Percentiles rank a stretch among this genome's conserved stretches.
Evolutionary conservation across 2,113 vertebrate species (phyloP).

Genomic region (Oryzias melastigma): DNA sequence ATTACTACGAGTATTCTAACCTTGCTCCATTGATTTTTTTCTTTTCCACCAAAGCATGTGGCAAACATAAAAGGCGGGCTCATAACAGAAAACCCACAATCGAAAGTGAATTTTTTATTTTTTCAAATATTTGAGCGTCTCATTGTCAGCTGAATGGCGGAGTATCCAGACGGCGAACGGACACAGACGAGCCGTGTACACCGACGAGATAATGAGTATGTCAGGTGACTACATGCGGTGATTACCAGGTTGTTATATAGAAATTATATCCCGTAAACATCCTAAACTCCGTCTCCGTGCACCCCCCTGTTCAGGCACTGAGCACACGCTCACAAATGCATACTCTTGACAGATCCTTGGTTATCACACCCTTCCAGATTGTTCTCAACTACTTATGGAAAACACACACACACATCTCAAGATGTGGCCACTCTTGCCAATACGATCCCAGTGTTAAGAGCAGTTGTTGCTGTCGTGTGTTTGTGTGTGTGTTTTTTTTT

Average conservation of each 20-base stretch:
- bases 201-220: conserved; percentile 68
- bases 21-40: conserved; percentile 57
- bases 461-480: conserved; percentile 70
- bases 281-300: conserved; percentile 33
- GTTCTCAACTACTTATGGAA: conserved; percentile 78
- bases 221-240: conserved; percentile 73
- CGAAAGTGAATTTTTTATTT: conserved; percentile 25
- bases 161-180: not conserved
- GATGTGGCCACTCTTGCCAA: conserved; percentile 76
- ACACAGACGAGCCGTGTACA: conserved; percentile 34
- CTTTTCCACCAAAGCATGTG: conserved; percentile 30
- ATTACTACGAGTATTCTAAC: conserved; percentile 52
- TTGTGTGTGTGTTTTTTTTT: conserved; percentile 64
- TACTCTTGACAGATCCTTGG: conserved; percentile 72
- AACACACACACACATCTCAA: conserved; percentile 71
- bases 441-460: conserved; percentile 74
- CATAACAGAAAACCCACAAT: conserved; percentile 29
- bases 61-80: conserved; percentile 44
- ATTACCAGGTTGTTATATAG: conserved; percentile 71
- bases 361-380: conserved; percentile 78
- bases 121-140: conserved; percentile 9
- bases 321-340: conserved; percentile 31
- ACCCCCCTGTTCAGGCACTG: conserved; percentile 14
- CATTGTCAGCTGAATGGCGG: conserved; percentile 15
- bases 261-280: conserved; percentile 62